These are phyloP conservation scores for Oxytorus armatus DNA, from an alignment of 2,888 invertebrate genomes.

Conservation along the genomic window DNA sequence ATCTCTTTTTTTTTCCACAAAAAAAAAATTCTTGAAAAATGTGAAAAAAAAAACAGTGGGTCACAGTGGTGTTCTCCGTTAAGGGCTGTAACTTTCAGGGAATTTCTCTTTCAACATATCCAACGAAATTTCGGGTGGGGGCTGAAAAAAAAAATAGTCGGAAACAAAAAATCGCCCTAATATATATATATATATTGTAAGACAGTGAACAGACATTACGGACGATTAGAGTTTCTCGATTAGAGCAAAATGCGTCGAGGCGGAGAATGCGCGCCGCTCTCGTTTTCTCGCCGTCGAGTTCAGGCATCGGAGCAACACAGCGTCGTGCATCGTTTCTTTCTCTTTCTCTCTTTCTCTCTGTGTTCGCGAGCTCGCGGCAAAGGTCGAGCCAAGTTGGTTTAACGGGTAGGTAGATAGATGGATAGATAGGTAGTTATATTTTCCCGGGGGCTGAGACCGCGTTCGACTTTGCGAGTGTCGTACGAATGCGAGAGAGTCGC, in stretches of 20 bases:
- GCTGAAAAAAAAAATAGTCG: too few species aligned
- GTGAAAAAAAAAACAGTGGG: too few species aligned
- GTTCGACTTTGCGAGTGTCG: constrained; percentile 48
- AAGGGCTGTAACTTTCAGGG: too few species aligned
- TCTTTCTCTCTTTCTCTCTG: constrained; percentile 9
- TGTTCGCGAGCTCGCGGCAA: constrained; percentile 46
- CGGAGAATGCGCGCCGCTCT: constrained; percentile 62
- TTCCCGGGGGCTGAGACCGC: constrained; percentile 60
- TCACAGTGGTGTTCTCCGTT: too few species aligned
- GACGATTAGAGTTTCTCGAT: constrained; percentile 51
- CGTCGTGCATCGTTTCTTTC: constrained; percentile 23
- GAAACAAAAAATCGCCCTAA: too few species aligned
- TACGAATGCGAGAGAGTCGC: constrained; percentile 24
- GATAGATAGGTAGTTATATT: constrained; percentile 55
- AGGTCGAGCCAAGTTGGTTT: constrained; percentile 66
- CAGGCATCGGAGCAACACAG: constrained; percentile 51
- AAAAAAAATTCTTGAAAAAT: too few species aligned
- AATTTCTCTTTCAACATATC: too few species aligned
- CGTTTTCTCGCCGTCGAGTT: constrained; percentile 65
- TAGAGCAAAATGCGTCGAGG: constrained; percentile 47
- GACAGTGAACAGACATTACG: too few species aligned
- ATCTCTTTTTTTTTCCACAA: too few species aligned
- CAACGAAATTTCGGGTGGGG: too few species aligned
- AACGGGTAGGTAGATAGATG: constrained; percentile 50
- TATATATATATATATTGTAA: too few species aligned